Percentiles rank a stretch among this genome's conserved stretches.
Conservation (phyloP, 1,140 invertebrate species). For the Drosophila sulfurigaster region DNA sequence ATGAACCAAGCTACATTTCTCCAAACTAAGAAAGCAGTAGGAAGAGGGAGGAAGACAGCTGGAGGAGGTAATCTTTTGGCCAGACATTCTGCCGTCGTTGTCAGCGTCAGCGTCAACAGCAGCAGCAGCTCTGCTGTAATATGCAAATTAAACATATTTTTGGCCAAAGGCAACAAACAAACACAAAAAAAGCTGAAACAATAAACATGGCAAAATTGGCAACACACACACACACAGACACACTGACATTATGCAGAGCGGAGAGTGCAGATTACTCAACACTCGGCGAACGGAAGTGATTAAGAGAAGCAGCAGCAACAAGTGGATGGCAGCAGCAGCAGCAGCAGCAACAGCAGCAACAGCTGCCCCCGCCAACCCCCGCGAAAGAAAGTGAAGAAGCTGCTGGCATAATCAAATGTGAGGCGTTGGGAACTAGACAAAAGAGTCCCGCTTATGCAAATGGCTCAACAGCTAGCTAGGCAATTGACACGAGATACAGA, state of each 20-base stretch:
- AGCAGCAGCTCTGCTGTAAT: conserved; percentile 36
- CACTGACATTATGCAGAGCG: conserved; percentile 5
- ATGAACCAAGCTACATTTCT: not conserved
- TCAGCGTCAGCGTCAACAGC: not conserved
- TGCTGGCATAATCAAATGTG: conserved; percentile 51
- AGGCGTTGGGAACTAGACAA: conserved; percentile 60
- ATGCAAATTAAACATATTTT: conserved; percentile 44
- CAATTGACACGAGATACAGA: conserved; percentile 39
- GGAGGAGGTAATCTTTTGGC: conserved; percentile 2
- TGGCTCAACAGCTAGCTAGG: conserved; percentile 34
- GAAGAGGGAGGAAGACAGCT: not conserved
- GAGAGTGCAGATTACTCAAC: conserved; percentile 68
- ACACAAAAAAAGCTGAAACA: conserved; percentile 23
- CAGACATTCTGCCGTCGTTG: conserved; percentile 30
- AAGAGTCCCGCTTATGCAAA: conserved; percentile 75
- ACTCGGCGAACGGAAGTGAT: conserved; percentile 73
- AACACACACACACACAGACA: conserved; percentile 1
- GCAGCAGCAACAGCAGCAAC: too few species aligned
- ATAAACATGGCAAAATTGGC: conserved; percentile 49
- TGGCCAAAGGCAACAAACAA: conserved; percentile 29
- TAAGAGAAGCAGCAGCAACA: conserved; percentile 64
- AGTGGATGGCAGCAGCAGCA: conserved; percentile 27
- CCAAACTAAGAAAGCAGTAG: too few species aligned
- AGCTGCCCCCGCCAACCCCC: not conserved
- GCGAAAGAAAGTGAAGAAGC: conserved; percentile 73